Evolutionary conservation across 2,113 vertebrate species (phyloP).

Genomic region (Eulemur rufifrons): DNA sequence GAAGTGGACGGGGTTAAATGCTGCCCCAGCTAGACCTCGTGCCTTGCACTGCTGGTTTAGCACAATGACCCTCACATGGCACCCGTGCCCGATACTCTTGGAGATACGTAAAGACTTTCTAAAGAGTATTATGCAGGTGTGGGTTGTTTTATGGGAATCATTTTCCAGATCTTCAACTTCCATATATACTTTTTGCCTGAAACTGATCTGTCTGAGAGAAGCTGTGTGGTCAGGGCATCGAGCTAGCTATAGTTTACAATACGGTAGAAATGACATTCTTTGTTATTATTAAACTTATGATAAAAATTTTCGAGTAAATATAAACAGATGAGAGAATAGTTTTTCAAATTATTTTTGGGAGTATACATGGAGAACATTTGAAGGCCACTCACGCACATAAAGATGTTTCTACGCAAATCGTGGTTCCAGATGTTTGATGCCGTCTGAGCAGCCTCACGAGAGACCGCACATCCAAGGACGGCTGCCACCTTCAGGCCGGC

Average conservation of each 20-base stretch:
- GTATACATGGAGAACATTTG: background rate
- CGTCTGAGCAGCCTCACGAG: background rate
- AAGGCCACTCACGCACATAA: background rate
- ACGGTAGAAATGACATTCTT: background rate
- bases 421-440: background rate
- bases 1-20: background rate
- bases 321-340: background rate
- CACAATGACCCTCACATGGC: background rate
- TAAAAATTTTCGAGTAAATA: background rate
- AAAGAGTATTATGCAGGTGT: background rate
- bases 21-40: background rate
- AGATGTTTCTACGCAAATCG: background rate
- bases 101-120: background rate
- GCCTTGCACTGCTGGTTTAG: background rate
- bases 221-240: background rate
- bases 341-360: background rate
- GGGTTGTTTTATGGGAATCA: background rate
- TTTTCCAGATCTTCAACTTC: background rate
- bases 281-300: background rate
- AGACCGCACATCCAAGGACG: no score
- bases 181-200: background rate
- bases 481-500: accelerated
- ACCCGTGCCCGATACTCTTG: background rate
- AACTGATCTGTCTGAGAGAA: background rate
- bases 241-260: background rate